A percentile compares a stretch with the other conserved stretches of the same genome.
phyloP scores from a whole-genome alignment of 2,888 invertebrate species.

The Drosophila rubida region DNA sequence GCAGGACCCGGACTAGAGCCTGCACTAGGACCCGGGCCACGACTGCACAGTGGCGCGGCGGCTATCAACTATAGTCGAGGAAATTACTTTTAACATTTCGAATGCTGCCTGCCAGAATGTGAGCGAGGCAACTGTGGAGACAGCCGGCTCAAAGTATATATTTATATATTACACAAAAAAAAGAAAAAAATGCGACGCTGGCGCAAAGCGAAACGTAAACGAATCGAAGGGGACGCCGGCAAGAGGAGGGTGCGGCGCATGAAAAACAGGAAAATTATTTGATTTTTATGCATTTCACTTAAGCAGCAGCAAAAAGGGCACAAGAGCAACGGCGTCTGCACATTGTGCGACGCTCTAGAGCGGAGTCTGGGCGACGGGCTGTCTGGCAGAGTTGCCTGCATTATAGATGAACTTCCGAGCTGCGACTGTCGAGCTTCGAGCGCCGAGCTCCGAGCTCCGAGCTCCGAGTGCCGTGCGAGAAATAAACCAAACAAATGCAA shows the following conservation, averaged over 20 bases:
- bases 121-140: slow-evolving; percentile 28
- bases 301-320: slow-evolving; percentile 45
- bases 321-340: not conserved
- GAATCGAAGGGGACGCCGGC: slow-evolving; percentile 14
- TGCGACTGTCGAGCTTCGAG: slow-evolving; percentile 32
- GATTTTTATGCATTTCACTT: slow-evolving; percentile 80
- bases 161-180: slow-evolving; percentile 61
- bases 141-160: slow-evolving; percentile 62
- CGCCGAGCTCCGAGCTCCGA: slow-evolving; percentile 36
- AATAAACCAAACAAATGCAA: slow-evolving; percentile 77
- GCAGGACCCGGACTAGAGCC: slow-evolving; percentile 5
- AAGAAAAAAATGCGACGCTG: slow-evolving; percentile 20
- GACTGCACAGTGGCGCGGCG: slow-evolving; percentile 24
- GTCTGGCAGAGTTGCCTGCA: slow-evolving; percentile 69
- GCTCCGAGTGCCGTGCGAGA: slow-evolving; percentile 64
- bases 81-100: slow-evolving; percentile 79
- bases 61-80: slow-evolving; percentile 78
- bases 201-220: not conserved
- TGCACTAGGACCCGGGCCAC: slow-evolving; percentile 2
- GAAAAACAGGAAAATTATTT: slow-evolving; percentile 80
- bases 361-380: slow-evolving; percentile 34
- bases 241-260: slow-evolving; percentile 42
- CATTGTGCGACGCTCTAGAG: not conserved
- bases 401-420: slow-evolving; percentile 74
- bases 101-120: slow-evolving; percentile 51